A percentile compares a stretch with the other conserved stretches of the same genome.
Evolutionary conservation across 2,797 vertebrate species (phyloP).

Genomic region (Taeniopygia guttata): DNA sequence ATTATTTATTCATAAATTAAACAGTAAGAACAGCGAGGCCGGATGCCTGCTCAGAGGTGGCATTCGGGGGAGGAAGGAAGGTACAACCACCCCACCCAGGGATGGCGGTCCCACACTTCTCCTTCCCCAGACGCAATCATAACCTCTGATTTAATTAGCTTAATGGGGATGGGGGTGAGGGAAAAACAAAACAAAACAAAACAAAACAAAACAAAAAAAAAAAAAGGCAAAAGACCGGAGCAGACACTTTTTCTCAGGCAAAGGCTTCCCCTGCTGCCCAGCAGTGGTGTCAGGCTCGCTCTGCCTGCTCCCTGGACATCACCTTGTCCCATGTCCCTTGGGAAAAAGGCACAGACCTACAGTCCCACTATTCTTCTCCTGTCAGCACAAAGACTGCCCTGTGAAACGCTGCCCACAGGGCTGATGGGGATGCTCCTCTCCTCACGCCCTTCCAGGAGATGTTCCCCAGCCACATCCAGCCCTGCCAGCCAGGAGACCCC

Average conservation of each 20-base stretch:
- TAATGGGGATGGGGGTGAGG: accelerated
- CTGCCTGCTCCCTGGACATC: not conserved
- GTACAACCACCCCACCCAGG: not conserved
- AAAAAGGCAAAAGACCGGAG: not conserved
- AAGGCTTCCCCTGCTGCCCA: not conserved
- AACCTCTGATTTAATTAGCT: conserved; percentile 33
- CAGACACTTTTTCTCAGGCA: not conserved
- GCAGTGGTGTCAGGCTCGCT: not conserved
- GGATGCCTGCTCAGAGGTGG: conserved; percentile 9
- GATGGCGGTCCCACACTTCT: not conserved
- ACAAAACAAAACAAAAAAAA: not conserved
- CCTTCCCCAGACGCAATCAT: not conserved
- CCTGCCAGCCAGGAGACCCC: not conserved
- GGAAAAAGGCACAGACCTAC: accelerated
- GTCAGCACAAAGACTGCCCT: not conserved
- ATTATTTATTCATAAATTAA: conserved; percentile 58
- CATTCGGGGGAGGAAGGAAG: conserved; percentile 29
- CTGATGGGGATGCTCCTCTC: not conserved
- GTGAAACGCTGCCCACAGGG: accelerated
- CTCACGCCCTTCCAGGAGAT: not conserved
- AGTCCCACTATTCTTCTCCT: accelerated
- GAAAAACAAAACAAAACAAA: not conserved
- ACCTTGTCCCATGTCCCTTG: not conserved
- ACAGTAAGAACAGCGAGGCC: not conserved
- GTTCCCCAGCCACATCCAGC: not conserved